Percentiles rank a stretch among this genome's conserved stretches.
Evolutionary conservation across 2,888 invertebrate species (phyloP).

Genomic region (Syrista parreyssii): DNA sequence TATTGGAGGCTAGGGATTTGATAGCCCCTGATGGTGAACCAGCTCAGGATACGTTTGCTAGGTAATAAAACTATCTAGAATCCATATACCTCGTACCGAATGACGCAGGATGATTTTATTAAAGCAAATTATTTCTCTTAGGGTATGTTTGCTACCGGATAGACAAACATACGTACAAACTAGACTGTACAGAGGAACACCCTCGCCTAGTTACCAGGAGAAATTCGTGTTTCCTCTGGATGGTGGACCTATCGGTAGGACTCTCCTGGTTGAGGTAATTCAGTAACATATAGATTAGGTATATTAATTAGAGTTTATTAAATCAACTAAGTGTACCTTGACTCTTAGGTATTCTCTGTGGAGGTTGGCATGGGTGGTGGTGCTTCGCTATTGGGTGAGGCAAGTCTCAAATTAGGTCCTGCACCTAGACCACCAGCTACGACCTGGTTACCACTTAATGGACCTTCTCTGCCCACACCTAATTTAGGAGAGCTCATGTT

Average conservation of each 20-base stretch:
- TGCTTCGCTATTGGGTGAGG: conserved; percentile 54
- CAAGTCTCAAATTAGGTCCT: conserved; percentile 52
- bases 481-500: conserved; percentile 85
- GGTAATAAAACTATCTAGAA: conserved; percentile 31
- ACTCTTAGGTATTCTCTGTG: conserved; percentile 52
- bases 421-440: conserved; percentile 74
- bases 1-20: conserved; percentile 82
- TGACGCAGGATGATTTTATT: background rate
- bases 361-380: conserved; percentile 47
- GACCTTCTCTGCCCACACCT: conserved; percentile 69
- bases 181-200: conserved; percentile 75
- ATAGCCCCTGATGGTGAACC: conserved; percentile 72
- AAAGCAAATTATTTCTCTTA: conserved; percentile 22
- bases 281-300: background rate
- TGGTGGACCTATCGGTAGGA: conserved; percentile 56
- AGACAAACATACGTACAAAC: conserved; percentile 77
- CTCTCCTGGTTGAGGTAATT: conserved; percentile 56
- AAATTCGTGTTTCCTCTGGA: conserved; percentile 73
- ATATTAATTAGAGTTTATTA: background rate
- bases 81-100: background rate
- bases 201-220: conserved; percentile 82
- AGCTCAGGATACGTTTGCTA: conserved; percentile 79
- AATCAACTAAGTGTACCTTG: background rate
- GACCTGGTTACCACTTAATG: conserved; percentile 82
- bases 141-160: conserved; percentile 80